Base-by-base conservation (phyloP, 2,113 vertebrate genomes). In the Rhineura floridana region DNA sequence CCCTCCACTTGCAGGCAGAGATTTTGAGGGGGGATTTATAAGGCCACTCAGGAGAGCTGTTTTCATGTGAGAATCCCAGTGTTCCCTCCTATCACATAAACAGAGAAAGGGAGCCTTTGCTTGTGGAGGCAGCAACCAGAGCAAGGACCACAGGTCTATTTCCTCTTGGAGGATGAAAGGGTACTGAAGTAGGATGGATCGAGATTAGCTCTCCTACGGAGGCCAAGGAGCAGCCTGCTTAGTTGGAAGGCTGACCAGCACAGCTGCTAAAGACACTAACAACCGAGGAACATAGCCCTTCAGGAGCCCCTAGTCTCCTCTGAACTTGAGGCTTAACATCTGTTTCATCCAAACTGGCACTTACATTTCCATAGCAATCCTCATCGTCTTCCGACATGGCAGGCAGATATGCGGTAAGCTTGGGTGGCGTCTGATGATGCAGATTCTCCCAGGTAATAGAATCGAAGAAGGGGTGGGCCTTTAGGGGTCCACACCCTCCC, bases 381-480 rank as follows among this genome's bases (percentile, higher is more conserved):
- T 99, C 99, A 30, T 99, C 99, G 59, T 99, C 99, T 90, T 99
- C 99, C 0, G 99, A 99, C 99, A 99, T 99, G 55, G 99, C 99
- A 5, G 99, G 99, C 89, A 99, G 95, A 94, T 99, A 99, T 0
- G 99, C 98, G 0, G 98, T 99, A 89, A 99, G 98, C 91, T 99
- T 99, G 2, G 99, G 99, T 1, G 99, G 98, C 0, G 97, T 99
- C 94, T 99, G 99, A 91, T 97, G 94, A 93, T 99, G 98, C 4
- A 99, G 93, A 85, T 98, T 97, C 83, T 98, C 97, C 99, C 99
- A 99, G 1, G 97, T 97, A 92, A 99, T 97, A 23, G 97, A 97
- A 90, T 99, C 98, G 0, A 99, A 99, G 95, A 99, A 99, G 0
- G 98, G 94, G 87, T 99, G 99, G 86, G 97, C 98, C 90, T 96